A percentile compares a stretch with the other conserved stretches of the same genome.
phyloP scores from a whole-genome alignment of 2,888 invertebrate species.

The Mellilla xanthometata region DNA sequence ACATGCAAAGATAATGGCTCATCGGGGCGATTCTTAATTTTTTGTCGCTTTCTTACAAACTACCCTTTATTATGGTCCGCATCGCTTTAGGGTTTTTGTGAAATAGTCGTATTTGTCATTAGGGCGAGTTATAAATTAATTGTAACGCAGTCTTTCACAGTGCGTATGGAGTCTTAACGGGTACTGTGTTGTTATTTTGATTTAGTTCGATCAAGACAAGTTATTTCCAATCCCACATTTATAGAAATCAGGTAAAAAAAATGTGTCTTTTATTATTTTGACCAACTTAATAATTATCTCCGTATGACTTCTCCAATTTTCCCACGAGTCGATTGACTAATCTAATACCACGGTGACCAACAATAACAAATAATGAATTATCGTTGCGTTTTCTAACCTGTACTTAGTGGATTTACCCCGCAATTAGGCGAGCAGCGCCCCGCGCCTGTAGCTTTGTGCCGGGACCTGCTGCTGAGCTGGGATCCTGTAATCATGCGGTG shows the following conservation, averaged over 20 bases:
- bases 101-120: slow-evolving; percentile 69
- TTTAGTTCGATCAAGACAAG: too few species aligned
- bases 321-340: not conserved
- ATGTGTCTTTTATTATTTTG: too few species aligned
- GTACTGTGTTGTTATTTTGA: too few species aligned
- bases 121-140: slow-evolving; percentile 53
- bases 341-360: slow-evolving; percentile 7
- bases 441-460: slow-evolving; percentile 51
- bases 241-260: too few species aligned
- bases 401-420: slow-evolving; percentile 72
- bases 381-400: slow-evolving; percentile 46
- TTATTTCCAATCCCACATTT: too few species aligned
- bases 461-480: slow-evolving; percentile 54
- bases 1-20: slow-evolving; percentile 79
- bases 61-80: slow-evolving; percentile 72
- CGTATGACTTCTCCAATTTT: slow-evolving; percentile 3
- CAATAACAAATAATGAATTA: slow-evolving; percentile 26
- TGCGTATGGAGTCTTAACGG: not conserved
- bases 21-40: slow-evolving; percentile 82
- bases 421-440: slow-evolving; percentile 72
- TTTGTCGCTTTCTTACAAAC: slow-evolving; percentile 70
- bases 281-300: slow-evolving; percentile 5
- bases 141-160: slow-evolving; percentile 32
- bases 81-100: slow-evolving; percentile 78
- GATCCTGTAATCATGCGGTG: slow-evolving; percentile 75